Evolutionary conservation across 2,888 invertebrate species (phyloP).

Genomic region (Octodonta nipae): DNA sequence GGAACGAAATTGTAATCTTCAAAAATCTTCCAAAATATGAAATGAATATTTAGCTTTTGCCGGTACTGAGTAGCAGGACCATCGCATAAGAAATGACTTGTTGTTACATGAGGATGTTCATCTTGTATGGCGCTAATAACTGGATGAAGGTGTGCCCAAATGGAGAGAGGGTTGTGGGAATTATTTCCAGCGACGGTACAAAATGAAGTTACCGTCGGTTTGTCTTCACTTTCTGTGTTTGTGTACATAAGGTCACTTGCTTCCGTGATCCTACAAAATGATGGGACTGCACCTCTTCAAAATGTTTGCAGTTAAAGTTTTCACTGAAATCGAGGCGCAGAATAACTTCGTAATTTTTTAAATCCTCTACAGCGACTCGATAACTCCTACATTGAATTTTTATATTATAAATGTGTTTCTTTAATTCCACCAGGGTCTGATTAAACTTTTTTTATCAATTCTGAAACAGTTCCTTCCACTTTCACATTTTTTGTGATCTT

Average conservation of each 20-base stretch:
- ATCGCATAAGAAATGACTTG: slow-evolving; percentile 5
- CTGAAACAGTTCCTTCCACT: background rate
- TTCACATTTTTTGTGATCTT: slow-evolving; percentile 4
- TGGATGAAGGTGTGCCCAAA: slow-evolving; percentile 6
- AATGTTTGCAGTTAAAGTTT: slow-evolving; percentile 3
- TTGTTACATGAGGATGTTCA: slow-evolving; percentile 3
- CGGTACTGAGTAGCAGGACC: slow-evolving; percentile 7
- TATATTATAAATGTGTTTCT: slow-evolving; percentile 5
- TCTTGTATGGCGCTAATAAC: slow-evolving; percentile 2
- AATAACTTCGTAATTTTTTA: slow-evolving; percentile 2
- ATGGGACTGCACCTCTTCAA: slow-evolving; percentile 5
- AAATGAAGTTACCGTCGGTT: slow-evolving; percentile 3
- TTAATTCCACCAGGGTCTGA: background rate
- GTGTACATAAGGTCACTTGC: slow-evolving; percentile 5
- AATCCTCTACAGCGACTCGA: slow-evolving; percentile 5
- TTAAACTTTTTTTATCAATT: slow-evolving; percentile 3
- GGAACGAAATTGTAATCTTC: slow-evolving; percentile 3
- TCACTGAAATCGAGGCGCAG: slow-evolving; percentile 5
- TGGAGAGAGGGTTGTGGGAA: slow-evolving; percentile 5
- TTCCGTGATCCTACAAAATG: slow-evolving; percentile 8
- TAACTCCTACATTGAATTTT: slow-evolving; percentile 3
- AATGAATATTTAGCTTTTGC: slow-evolving; percentile 7
- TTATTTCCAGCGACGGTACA: slow-evolving; percentile 4
- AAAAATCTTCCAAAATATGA: slow-evolving; percentile 5
- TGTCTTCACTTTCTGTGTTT: background rate